A percentile compares a stretch with the other conserved stretches of the same genome.
Conservation (phyloP, 2,113 vertebrate species). For the Tragelaphus strepsiceros region DNA sequence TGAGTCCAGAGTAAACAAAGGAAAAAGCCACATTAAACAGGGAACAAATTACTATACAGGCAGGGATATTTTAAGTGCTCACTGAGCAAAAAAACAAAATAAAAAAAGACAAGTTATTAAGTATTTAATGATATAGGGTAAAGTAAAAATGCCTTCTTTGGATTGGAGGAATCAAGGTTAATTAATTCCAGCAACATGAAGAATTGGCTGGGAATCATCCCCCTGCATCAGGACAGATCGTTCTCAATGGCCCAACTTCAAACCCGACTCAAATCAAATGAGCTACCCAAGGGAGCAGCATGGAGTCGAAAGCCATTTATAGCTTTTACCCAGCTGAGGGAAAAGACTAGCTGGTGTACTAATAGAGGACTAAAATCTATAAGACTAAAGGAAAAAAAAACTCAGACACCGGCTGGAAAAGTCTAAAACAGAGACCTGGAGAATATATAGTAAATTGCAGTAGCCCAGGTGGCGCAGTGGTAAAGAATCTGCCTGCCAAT, state of each 20-base stretch:
- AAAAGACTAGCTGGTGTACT: conserved; percentile 38
- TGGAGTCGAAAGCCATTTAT: conserved; percentile 45
- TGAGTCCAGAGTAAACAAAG: conserved; percentile 81
- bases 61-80: conserved; percentile 67
- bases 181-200: conserved; percentile 19
- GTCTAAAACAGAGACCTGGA: neutral
- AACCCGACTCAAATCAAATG: conserved; percentile 45
- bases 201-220: conserved; percentile 14
- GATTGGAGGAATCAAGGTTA: conserved; percentile 35
- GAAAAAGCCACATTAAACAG: conserved; percentile 78
- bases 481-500: neutral
- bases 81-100: conserved; percentile 17
- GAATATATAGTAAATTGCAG: neutral
- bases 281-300: conserved; percentile 16
- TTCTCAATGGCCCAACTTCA: neutral
- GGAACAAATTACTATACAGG: conserved; percentile 73
- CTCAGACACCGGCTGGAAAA: neutral
- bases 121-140: conserved; percentile 36
- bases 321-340: conserved; percentile 16
- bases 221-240: conserved; percentile 31
- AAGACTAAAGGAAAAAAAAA: neutral
- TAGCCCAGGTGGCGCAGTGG: neutral
- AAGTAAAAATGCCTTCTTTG: conserved; percentile 32
- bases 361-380: conserved; percentile 12
- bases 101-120: neutral